Evolutionary conservation across 2,113 vertebrate species (phyloP), one percentile per base, ranked within the genome.

Genomic region (Centropus bengalensis): DNA sequence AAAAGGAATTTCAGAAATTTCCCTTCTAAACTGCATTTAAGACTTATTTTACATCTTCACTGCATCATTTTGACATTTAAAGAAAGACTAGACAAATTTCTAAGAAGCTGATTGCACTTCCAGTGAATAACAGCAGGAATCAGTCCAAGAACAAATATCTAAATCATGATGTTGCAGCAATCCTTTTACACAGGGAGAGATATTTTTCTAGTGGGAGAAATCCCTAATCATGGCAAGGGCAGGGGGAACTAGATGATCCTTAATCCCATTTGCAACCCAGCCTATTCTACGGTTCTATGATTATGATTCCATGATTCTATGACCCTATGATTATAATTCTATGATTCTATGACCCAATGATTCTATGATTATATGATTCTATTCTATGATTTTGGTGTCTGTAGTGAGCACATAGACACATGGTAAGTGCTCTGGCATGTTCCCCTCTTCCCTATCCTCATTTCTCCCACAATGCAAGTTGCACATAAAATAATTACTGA

Each of bases 111-210:
- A 68, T 20, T 63, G 58, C 14, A 15, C 45, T 96, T 74, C 47
- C 73, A 88, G 59, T 40, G 78, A 86, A 19, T 58, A 91, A 76
- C 3, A 33, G 32, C 36, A 66, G 82, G 62, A 94, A 91, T 49
- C 38, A 54, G 23, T 52, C 89, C 93, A 96, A 91, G 81, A 90
- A 82, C 82, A 89, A 93, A 95, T 7, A 42, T 44, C 59, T 91
- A 92, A 92, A 91, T 91, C 83, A 78, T 20, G 40, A 40, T 8
- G 14, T 21, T 33, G 60, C 77, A 67, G 60, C 45, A 78, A 91
- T 60, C 4, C 26, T 70, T 86, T 71, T 12, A 15, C 8, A 54
- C 7, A 54, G 36, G 30, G 44, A 75, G 44, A 75, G 58, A 16
- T 75, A 17, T 44, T 75, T 45, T 45, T 45, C 44, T 45, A 45